Evolutionary conservation across 2,113 vertebrate species (phyloP).

Genomic region (Prunella himalayana): DNA sequence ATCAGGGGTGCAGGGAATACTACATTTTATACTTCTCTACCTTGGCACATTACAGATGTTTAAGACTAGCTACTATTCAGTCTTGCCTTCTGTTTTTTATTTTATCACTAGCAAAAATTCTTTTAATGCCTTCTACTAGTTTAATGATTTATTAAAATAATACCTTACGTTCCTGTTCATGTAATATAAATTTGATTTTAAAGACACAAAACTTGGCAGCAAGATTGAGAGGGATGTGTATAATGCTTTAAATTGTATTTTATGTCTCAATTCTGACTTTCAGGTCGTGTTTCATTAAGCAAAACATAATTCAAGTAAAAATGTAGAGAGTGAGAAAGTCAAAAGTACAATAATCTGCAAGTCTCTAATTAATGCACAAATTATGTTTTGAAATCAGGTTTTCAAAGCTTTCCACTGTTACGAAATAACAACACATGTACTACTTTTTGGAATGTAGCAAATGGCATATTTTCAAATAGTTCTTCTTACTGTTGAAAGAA

Average conservation of each 20-base stretch:
- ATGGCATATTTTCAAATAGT: not conserved
- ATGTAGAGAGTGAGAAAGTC: not conserved
- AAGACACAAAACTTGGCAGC: not conserved
- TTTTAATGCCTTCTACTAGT: not conserved
- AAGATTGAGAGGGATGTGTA: not conserved
- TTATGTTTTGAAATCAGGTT: not conserved
- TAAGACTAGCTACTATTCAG: not conserved
- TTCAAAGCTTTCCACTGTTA: not conserved
- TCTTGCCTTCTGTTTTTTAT: not conserved
- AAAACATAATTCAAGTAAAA: not conserved
- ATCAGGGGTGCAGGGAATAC: rapidly evolving
- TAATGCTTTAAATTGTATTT: not conserved
- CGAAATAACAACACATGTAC: not conserved
- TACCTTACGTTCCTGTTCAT: not conserved
- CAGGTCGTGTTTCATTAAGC: not conserved
- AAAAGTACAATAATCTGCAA: not conserved
- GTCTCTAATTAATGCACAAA: not conserved
- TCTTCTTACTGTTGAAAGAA: not conserved
- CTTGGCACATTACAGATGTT: not conserved
- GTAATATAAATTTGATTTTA: not conserved
- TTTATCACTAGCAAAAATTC: not conserved
- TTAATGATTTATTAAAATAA: not conserved
- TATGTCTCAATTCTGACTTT: not conserved
- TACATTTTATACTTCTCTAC: not conserved
- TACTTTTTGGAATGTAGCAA: not conserved